phyloP scores from a whole-genome alignment of 1,140 invertebrate species.

The Drosophila rhopaloa region DNA sequence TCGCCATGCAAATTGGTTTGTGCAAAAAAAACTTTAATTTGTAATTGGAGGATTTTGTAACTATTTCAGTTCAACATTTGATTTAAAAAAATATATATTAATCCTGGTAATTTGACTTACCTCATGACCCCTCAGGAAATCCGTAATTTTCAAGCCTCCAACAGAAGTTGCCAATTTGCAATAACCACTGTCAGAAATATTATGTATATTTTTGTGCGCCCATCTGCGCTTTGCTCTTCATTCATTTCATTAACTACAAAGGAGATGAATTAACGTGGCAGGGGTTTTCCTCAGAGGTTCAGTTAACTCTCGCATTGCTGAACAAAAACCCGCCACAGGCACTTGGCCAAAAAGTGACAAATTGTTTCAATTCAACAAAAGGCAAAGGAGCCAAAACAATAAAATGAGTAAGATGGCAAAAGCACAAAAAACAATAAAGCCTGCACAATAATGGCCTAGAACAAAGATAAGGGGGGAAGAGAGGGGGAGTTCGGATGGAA shows the following conservation, averaged over 20 bases:
- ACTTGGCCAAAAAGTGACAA: constrained; percentile 77
- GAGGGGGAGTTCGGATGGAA: constrained; percentile 25
- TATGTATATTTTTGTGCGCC: constrained; percentile 46
- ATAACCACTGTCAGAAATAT: constrained; percentile 56
- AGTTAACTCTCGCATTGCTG: constrained; percentile 18
- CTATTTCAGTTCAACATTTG: no score
- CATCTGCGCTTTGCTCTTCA: constrained; percentile 61
- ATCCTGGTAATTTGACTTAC: constrained; percentile 10
- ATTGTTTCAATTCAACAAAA: constrained; percentile 82
- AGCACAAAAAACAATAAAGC: constrained; percentile 34
- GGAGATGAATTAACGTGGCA: constrained; percentile 15
- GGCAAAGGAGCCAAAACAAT: constrained; percentile 45
- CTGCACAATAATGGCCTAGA: constrained; percentile 56
- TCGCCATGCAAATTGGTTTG: no score
- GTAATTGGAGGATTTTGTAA: no score
- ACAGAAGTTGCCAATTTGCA: constrained; percentile 43
- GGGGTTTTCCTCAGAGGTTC: constrained; percentile 2
- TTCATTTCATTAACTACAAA: constrained; percentile 75
- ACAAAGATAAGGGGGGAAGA: constrained; percentile 18
- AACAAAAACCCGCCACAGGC: constrained; percentile 59
- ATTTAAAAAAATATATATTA: background rate
- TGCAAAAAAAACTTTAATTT: no score
- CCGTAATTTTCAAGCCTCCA: constrained; percentile 10
- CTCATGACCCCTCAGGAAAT: constrained; percentile 8
- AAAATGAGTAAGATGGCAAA: constrained; percentile 37